Conservation (phyloP, 2,113 vertebrate genomes). For the Murina feae region DNA sequence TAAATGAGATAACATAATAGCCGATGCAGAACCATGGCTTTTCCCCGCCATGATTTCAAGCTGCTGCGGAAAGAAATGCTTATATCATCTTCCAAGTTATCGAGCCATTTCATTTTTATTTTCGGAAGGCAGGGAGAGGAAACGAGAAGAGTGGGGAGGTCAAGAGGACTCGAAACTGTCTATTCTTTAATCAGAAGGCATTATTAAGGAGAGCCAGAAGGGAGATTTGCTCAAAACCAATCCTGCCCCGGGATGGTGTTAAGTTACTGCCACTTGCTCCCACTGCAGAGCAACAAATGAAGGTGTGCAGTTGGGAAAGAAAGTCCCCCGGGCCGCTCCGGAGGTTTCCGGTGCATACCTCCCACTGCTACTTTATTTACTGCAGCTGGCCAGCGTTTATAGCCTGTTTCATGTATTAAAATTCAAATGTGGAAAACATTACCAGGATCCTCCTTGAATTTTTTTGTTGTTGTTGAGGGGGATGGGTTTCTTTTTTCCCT, state of each 20-base stretch:
- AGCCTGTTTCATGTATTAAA: constrained; percentile 87
- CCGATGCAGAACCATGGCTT: constrained; percentile 52
- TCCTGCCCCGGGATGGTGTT: constrained; percentile 30
- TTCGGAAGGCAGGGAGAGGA: constrained; percentile 40
- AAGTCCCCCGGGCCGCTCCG: constrained; percentile 44
- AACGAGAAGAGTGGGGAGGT: not conserved
- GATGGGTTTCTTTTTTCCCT: not conserved
- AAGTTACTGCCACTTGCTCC: not conserved
- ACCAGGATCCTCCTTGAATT: constrained; percentile 83
- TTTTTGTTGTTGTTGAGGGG: constrained; percentile 32
- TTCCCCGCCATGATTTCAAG: constrained; percentile 38
- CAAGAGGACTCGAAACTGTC: constrained; percentile 17
- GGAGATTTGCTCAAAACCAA: constrained; percentile 35
- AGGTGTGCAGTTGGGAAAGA: constrained; percentile 69
- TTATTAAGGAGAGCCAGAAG: not conserved
- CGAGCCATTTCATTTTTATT: constrained; percentile 66
- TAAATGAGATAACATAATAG: constrained; percentile 71
- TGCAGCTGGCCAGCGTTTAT: constrained; percentile 84
- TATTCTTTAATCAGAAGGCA: constrained; percentile 48
- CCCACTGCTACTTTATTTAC: constrained; percentile 85
- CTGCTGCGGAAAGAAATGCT: constrained; percentile 57
- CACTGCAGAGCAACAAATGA: constrained; percentile 7
- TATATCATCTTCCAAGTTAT: constrained; percentile 57
- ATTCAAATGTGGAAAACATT: constrained; percentile 91
- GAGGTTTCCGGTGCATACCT: constrained; percentile 75